A percentile compares a stretch with the other conserved stretches of the same genome.
Evolutionary conservation across 2,113 vertebrate species (phyloP).

Genomic region (Echinops telfairi): DNA sequence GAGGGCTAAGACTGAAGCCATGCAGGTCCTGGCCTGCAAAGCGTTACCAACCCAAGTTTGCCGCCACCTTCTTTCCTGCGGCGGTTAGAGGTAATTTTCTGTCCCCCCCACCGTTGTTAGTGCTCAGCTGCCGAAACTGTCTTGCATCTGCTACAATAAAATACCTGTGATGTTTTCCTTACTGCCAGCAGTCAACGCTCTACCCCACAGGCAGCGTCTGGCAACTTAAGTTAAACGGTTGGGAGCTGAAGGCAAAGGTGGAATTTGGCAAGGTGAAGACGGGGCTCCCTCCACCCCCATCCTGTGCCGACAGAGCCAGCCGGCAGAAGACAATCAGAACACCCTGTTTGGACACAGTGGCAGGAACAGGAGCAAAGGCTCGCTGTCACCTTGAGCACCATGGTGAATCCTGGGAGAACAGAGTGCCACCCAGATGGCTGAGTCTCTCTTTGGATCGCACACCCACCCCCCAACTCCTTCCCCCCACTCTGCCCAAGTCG

Average conservation of each 20-base stretch:
- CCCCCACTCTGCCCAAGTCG: too few species aligned
- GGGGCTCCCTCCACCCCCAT: background rate
- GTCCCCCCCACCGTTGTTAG: constrained; percentile 58
- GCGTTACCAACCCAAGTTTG: background rate
- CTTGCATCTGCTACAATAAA: constrained; percentile 56
- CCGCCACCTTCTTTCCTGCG: constrained; percentile 35
- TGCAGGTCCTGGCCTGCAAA: constrained; percentile 64
- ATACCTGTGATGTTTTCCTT: constrained; percentile 65
- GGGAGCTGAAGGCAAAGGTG: constrained; percentile 29
- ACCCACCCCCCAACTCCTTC: background rate
- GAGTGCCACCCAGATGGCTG: background rate
- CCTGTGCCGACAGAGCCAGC: background rate
- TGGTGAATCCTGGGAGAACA: too few species aligned
- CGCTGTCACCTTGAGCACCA: too few species aligned
- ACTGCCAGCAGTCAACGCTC: constrained; percentile 43
- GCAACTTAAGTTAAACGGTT: constrained; percentile 39
- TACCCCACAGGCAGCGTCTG: constrained; percentile 37
- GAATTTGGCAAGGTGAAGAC: constrained; percentile 20
- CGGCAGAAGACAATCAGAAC: background rate
- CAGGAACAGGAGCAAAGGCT: constrained; percentile 4
- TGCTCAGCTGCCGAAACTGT: background rate
- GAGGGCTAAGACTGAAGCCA: constrained; percentile 33
- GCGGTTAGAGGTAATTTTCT: constrained; percentile 42
- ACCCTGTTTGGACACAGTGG: background rate
- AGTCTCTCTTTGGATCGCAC: background rate